phyloP scores from a whole-genome alignment of 2,888 invertebrate species.

The Linhomoeus sp. region DNA sequence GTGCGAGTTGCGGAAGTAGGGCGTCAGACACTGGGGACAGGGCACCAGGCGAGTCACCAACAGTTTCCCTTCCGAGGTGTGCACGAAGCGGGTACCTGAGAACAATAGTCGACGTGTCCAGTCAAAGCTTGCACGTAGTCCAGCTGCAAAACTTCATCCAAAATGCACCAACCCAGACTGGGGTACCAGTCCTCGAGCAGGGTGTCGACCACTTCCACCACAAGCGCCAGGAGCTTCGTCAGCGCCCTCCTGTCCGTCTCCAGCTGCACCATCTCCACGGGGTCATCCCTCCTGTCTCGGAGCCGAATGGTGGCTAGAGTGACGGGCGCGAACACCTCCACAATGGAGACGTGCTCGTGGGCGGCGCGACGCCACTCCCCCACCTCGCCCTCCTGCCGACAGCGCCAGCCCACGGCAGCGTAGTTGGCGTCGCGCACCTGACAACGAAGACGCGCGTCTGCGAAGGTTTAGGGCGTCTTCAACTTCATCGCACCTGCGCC shows the following conservation, averaged over 20 bases:
- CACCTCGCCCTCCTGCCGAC: constrained; percentile 12
- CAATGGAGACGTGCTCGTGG: constrained; percentile 10
- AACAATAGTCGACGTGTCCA: not conserved
- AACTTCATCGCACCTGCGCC: too few relatives aligned
- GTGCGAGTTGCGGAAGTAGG: too few relatives aligned
- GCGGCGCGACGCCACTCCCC: constrained; percentile 14
- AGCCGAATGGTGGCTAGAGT: too few relatives aligned
- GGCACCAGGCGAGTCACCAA: constrained; percentile 78
- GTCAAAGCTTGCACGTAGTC: not conserved
- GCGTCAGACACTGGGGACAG: constrained; percentile 60
- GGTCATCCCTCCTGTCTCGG: not conserved
- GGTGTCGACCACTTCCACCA: constrained; percentile 85
- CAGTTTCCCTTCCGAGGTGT: constrained; percentile 84
- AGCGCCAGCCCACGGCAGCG: constrained; percentile 10
- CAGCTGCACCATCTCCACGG: constrained; percentile 41
- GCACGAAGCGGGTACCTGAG: constrained; percentile 62
- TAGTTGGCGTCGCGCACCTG: constrained; percentile 22
- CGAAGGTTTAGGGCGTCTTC: too few relatives aligned
- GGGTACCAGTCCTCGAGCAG: constrained; percentile 96
- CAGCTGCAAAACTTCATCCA: too few relatives aligned
- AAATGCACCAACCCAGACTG: constrained; percentile 40
- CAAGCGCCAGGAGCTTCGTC: constrained; percentile 47
- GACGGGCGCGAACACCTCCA: constrained; percentile 17
- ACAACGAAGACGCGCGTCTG: too few relatives aligned
- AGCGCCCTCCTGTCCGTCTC: constrained; percentile 7